Percentiles rank a stretch among this genome's conserved stretches.
phyloP scores from a whole-genome alignment of 2,888 invertebrate genomes.

The Bedellia somnulentella region DNA sequence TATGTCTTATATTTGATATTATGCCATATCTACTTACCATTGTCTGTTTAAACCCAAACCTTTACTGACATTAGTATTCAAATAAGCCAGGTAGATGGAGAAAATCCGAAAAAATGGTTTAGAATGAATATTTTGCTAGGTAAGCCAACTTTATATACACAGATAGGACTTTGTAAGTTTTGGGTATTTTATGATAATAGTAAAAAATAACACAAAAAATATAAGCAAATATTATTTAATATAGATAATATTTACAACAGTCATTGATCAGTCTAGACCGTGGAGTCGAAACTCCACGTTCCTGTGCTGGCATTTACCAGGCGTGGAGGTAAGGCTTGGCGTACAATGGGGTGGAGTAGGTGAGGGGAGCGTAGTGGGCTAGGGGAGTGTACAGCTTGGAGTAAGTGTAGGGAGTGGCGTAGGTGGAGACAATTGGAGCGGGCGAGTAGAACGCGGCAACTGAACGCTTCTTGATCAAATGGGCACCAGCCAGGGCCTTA shows the following conservation, averaged over 20 bases:
- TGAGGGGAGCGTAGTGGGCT: conserved; percentile 14
- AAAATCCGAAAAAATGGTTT: too few relatives aligned
- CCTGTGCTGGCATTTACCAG: conserved; percentile 30
- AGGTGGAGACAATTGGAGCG: conserved; percentile 23
- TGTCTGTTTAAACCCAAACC: too few relatives aligned
- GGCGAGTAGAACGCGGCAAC: conserved; percentile 15
- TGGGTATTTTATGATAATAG: too few relatives aligned
- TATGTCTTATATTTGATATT: too few relatives aligned
- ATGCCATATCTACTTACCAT: too few relatives aligned
- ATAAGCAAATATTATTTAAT: conserved; percentile 6
- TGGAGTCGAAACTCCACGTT: conserved; percentile 21
- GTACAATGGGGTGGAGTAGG: conserved; percentile 22
- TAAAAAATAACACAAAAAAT: too few relatives aligned
- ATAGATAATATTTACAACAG: conserved; percentile 24
- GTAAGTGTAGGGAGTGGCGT: conserved; percentile 18
- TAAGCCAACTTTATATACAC: too few relatives aligned
- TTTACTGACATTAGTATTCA: too few relatives aligned
- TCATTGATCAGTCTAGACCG: conserved; percentile 30
- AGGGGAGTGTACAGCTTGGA: conserved; percentile 7
- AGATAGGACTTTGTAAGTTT: too few relatives aligned
- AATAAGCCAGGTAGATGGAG: too few relatives aligned
- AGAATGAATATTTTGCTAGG: too few relatives aligned
- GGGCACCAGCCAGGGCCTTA: conserved; percentile 30
- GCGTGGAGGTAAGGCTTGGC: conserved; percentile 34
- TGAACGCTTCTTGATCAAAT: conserved; percentile 42